Base-by-base conservation (phyloP, 2,113 vertebrate genomes). In the Carettochelys insculpta region DNA sequence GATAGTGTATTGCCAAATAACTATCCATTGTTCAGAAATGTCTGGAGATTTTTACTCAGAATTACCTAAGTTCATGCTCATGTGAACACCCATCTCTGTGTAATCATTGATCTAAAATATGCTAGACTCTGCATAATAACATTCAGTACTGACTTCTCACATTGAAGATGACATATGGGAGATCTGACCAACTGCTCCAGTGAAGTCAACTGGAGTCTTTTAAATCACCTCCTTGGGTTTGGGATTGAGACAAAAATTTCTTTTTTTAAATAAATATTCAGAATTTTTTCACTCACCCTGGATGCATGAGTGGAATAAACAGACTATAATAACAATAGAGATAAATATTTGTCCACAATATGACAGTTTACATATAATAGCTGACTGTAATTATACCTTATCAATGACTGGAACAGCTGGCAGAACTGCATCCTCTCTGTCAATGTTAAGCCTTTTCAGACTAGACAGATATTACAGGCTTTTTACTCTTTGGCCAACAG, bases 401-500 rank as follows among this genome's bases (percentile, higher is more conserved):
- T 20, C 27, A 82, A 78, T 76, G 48, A 34, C 34, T 73, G 77
- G 1, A 90, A 19, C 29, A 93, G 48, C 3, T 0, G 2, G 9
- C 22, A 20, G 78, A 92, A 51, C 61, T 22, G 8, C 27, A 71
- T 7, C 31, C 34, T 71, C 65, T 82, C 38, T 41, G 22, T 54
- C 34, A 71, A 71, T 61, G n/a, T 5, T 43, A 85, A 7, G 78
- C 86, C 81, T 65, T 0, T 0, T 47, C 71, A 73, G 68, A 8
- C 52, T 92, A 38, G 7, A 31, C 25, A n/a, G n/a, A 68, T 22
- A 68, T 38, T 38, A 45, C 87, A 86, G 16, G 58, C 24, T 51
- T 95, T 90, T 79, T 82, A 9, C 86, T 93, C 75, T 92, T 43
- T 87, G 16, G 48, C 24, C 31, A 89, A 87, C 68, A 83, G 22